Conservation (phyloP, 2,888 invertebrate genomes). For the Hypena proboscidalis region DNA sequence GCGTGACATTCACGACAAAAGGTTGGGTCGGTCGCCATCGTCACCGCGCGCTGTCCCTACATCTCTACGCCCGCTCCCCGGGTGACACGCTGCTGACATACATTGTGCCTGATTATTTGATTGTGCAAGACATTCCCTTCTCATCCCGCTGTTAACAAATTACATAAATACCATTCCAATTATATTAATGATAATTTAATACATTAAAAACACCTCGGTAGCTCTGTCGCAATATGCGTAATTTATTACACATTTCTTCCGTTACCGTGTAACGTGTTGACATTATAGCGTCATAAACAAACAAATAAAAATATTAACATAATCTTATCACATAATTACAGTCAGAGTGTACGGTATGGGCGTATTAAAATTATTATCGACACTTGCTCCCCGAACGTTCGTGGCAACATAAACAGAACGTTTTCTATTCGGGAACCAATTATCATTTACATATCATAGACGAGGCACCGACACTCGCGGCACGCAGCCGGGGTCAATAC, state of each 20-base stretch:
- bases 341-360: conserved; percentile 58
- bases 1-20: conserved; percentile 72
- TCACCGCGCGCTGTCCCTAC: conserved; percentile 25
- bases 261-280: conserved; percentile 24
- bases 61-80: conserved; percentile 42
- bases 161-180: no score
- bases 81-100: conserved; percentile 50
- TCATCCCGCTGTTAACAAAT: no score
- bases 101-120: conserved; percentile 60
- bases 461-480: conserved; percentile 78
- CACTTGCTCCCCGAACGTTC: conserved; percentile 67
- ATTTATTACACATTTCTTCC: conserved; percentile 14
- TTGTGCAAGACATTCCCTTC: conserved; percentile 59
- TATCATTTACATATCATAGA: conserved; percentile 84
- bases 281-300: conserved; percentile 39
- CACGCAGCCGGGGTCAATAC: conserved; percentile 81
- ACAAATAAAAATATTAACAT: conserved; percentile 57
- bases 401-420: conserved; percentile 75
- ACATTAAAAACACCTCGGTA: neutral
- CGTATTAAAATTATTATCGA: conserved; percentile 72
- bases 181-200: no score
- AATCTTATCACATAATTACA: conserved; percentile 71
- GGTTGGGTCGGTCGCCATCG: conserved; percentile 48
- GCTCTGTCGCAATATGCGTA: conserved; percentile 12
- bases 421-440: conserved; percentile 83